These are phyloP conservation scores for Forbesichthys papilliferus DNA, from an alignment of 2,113 vertebrate genomes.

Conservation along the genomic window DNA sequence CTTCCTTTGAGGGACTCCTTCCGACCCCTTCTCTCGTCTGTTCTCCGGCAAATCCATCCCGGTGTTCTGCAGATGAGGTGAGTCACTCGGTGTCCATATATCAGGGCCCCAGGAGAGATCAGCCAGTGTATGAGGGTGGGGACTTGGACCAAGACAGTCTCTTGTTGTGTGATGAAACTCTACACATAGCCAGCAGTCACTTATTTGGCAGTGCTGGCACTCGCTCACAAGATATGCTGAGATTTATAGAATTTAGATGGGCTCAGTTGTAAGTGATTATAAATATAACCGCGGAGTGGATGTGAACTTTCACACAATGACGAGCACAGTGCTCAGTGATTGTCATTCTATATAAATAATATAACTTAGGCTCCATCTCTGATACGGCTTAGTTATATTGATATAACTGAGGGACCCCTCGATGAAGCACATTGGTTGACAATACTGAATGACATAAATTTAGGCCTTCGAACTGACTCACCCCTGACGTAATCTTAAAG, in stretches of 20 bases:
- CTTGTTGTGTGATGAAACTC: conserved; percentile 6
- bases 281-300: neutral
- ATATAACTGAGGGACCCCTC: no score
- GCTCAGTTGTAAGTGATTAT: conserved; percentile 22
- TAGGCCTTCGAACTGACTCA: no score
- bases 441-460: no score
- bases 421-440: no score
- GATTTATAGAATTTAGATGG: conserved; percentile 5
- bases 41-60: neutral
- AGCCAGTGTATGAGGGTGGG: neutral
- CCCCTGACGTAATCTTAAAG: no score
- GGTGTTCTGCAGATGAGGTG: conserved; percentile 10
- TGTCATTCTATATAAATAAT: no score
- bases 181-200: neutral
- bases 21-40: neutral
- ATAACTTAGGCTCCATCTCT: no score
- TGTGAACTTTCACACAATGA: no score
- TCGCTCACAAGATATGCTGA: conserved; percentile 15
- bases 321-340: no score
- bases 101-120: conserved; percentile 6
- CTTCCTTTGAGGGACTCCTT: neutral
- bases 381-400: no score
- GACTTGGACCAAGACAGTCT: conserved; percentile 4
- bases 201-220: conserved; percentile 4
- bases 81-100: conserved; percentile 14